Evolutionary conservation across 92 coral and sea anemone species (phyloP), one percentile per base, ranked within the genome.

Genomic region (Nematostella vectensis): DNA sequence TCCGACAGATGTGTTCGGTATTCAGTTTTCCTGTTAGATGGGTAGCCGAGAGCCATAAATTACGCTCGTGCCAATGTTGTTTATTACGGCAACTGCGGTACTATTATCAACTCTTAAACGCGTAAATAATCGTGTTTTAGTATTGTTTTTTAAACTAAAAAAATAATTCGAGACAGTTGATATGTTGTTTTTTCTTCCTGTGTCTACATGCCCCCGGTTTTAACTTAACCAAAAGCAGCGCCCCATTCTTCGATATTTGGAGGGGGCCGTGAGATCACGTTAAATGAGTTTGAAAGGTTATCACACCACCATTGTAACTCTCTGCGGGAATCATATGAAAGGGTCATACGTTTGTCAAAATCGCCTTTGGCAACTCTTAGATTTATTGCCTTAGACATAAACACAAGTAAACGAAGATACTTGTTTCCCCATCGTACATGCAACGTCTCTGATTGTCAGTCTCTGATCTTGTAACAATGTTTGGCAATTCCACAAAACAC

Each of bases 61-160:
- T n/a, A n/a, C n/a, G 60, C 76, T 75, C 6, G 82, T 68, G 40
- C 82, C 82, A 69, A 75, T 68, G 61, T 75, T 57, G 59, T 75
- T 75, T 20, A 75, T 19, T 4, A 54, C 68, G 13, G 68, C 59
- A 16, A 59, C 51, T 4, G 69, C 59, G 21, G 75, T 66, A n/a
- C 61, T 74, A 31, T 65, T 58, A 29, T 74, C 74, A 3, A 74
- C 37, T 36, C 80, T 31, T 1, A 74, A 26, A 42, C 67, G 72
- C 11, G 20, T 1, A 12, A 39, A n/a, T 1, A 13, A 1, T 1
- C 0, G 17, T 11, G 39, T 2, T 2, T 1, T 10, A 1, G 27
- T 25, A 18, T 53, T 53, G 2, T 61, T 24, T 54, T 40, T n/a
- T 11, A 65, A 43, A 3, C 54, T 43, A 9, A 54, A 16, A 9